Conservation (phyloP, 2,797 vertebrate species). For the Mionectes olivaceus region DNA sequence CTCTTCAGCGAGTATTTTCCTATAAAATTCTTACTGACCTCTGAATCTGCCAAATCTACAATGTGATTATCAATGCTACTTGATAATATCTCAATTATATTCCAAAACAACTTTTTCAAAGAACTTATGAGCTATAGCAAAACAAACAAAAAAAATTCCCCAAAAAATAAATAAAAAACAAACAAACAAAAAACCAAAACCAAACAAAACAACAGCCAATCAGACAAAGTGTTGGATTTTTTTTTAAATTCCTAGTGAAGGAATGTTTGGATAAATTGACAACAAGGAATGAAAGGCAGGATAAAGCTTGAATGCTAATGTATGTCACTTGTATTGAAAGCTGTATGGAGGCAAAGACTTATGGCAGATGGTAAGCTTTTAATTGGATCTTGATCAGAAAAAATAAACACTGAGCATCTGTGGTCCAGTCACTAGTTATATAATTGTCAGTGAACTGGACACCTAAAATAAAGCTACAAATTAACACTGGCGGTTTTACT, state of each 20-base stretch:
- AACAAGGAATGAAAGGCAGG: background rate
- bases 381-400: conserved; percentile 23
- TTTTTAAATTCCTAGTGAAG: background rate
- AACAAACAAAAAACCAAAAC: background rate
- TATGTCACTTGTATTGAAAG: background rate
- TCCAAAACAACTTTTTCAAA: background rate
- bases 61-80: background rate
- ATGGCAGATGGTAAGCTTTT: conserved; percentile 16
- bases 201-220: background rate
- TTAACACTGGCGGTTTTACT: background rate
- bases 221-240: background rate
- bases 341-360: background rate
- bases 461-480: background rate
- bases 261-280: background rate
- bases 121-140: background rate
- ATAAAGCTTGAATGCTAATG: background rate
- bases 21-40: background rate
- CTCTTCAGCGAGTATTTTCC: background rate
- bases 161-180: background rate
- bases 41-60: background rate
- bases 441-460: background rate
- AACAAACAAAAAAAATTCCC: background rate
- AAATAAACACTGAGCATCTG: background rate
- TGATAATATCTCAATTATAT: background rate
- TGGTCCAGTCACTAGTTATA: background rate